A percentile compares a stretch with the other conserved stretches of the same genome.
Conservation (phyloP, 1,140 invertebrate species). For the Oryctes rhinoceros region DNA sequence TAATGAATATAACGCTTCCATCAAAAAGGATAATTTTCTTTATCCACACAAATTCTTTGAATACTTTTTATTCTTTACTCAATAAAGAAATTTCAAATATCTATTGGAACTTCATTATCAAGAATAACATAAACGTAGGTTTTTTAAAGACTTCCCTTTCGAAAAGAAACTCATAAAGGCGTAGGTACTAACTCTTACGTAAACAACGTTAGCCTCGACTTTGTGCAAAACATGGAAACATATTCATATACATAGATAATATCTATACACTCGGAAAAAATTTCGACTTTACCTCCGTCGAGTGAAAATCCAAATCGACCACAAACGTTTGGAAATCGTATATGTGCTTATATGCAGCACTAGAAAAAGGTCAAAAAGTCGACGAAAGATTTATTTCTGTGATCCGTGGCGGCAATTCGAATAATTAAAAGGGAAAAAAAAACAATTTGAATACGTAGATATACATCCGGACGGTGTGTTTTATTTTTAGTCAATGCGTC, state of each 20-base stretch:
- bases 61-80: no score
- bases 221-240: no score
- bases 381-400: not conserved
- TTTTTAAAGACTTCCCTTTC: no score
- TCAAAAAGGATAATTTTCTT: no score
- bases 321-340: not conserved
- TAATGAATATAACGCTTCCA: no score
- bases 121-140: no score
- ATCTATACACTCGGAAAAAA: not conserved
- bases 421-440: not conserved
- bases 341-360: not conserved
- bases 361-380: not conserved
- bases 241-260: not conserved
- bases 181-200: no score
- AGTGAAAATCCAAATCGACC: not conserved
- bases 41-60: no score
- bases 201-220: no score
- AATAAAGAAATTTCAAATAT: no score
- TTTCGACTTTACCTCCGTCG: not conserved
- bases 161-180: no score
- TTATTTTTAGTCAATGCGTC: slow-evolving; percentile 18
- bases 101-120: no score
- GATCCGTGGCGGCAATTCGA: not conserved
- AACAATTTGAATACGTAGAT: not conserved
- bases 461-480: not conserved